Evolutionary conservation across 2,888 invertebrate species (phyloP).

Genomic region (Lissocephala sabroskyi): DNA sequence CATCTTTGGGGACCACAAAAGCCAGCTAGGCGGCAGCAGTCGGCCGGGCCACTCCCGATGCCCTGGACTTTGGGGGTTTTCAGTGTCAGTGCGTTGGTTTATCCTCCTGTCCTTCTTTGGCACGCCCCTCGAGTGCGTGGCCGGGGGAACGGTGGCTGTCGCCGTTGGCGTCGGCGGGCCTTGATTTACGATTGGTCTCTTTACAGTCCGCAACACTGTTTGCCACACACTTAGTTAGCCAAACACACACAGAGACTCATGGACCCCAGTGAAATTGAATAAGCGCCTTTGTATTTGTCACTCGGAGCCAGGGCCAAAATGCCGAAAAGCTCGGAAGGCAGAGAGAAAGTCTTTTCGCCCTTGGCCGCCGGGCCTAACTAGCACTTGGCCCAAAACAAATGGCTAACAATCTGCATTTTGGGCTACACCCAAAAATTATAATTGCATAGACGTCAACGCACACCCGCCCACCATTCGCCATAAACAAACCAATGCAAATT

Average conservation of each 20-base stretch:
- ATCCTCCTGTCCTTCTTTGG: conserved; percentile 12
- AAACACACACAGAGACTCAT: conserved; percentile 33
- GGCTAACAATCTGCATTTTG: conserved; percentile 53
- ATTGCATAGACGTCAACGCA: conserved; percentile 34
- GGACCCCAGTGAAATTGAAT: conserved; percentile 11
- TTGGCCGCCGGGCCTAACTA: conserved; percentile 3
- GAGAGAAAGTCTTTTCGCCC: conserved; percentile 7
- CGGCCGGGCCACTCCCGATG: background rate
- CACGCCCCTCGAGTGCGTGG: conserved; percentile 36
- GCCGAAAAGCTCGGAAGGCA: conserved; percentile 18
- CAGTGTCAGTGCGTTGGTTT: conserved; percentile 1
- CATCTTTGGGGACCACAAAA: conserved; percentile 29
- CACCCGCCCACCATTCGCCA: background rate
- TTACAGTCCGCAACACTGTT: conserved; percentile 49
- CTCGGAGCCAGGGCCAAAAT: conserved; percentile 8
- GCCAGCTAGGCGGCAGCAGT: conserved; percentile 19
- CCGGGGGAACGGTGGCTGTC: background rate
- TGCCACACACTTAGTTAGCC: conserved; percentile 49
- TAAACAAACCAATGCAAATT: conserved; percentile 16
- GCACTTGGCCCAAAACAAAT: conserved; percentile 44
- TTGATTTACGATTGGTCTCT: conserved; percentile 60
- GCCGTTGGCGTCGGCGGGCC: conserved; percentile 32
- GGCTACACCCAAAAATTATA: conserved; percentile 46
- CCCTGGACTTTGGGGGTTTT: background rate
- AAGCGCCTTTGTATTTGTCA: conserved; percentile 46